Evolutionary conservation across 2,888 invertebrate species (phyloP).

Genomic region (Polia nebulosa): DNA sequence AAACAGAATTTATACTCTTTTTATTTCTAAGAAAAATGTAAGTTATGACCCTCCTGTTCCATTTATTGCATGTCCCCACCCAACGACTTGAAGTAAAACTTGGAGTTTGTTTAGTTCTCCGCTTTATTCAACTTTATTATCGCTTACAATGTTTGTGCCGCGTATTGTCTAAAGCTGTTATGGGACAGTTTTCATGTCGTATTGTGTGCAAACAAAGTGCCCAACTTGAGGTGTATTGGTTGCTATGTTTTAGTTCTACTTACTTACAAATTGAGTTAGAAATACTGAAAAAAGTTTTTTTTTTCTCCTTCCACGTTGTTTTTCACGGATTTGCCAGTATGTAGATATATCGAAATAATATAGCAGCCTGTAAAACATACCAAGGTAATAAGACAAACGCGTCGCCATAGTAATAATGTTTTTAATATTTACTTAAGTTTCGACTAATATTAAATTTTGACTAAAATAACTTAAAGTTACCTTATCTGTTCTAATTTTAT

Average conservation of each 20-base stretch:
- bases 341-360: background rate
- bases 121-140: conserved; percentile 62
- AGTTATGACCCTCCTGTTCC: conserved; percentile 16
- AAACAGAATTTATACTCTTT: background rate
- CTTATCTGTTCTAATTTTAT: no score
- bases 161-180: conserved; percentile 59
- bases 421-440: no score
- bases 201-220: conserved; percentile 51
- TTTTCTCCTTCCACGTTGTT: background rate
- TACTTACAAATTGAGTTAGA: conserved; percentile 15
- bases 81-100: conserved; percentile 55
- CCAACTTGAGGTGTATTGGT: conserved; percentile 34
- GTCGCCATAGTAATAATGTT: no score
- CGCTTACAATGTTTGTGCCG: conserved; percentile 54
- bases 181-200: conserved; percentile 57
- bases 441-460: no score
- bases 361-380: background rate
- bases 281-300: conserved; percentile 2
- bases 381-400: background rate
- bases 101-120: conserved; percentile 60
- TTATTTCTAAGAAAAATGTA: background rate
- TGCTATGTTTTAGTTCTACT: conserved; percentile 7
- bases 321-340: background rate
- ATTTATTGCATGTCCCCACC: background rate
- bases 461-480: no score